Evolutionary conservation across 2,888 invertebrate species (phyloP), one percentile per base, ranked within the genome.

Genomic region (Acrobasis consociella): DNA sequence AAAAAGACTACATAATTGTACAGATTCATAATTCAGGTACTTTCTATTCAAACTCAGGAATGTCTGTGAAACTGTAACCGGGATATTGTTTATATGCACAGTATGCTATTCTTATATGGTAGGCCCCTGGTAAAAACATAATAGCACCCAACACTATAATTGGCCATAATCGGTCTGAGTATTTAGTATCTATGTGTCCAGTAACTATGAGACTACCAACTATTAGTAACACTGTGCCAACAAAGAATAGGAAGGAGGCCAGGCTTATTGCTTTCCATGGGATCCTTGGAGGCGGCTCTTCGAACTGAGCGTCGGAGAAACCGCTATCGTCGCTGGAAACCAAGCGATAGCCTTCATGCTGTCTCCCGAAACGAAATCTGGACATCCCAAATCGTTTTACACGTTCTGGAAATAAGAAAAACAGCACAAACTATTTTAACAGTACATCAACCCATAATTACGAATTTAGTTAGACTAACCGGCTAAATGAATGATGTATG

Each of bases 71-170:
- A 56, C 96, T 96, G 83, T 96, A 98, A 1, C 97, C 97, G 60
- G 96, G 95, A 77, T 96, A 96, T 78, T 96, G 95, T 72, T 95
- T 95, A 83, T 95, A 97, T 0, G 98, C 98, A 86, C 96, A 96
- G 81, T 96, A 95, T 42, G 97, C 97, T 78, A 98, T 96, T 73
- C 97, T 94, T 58, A 97, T 95, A 82, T 98, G 98, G 86, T 98
- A 98, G 60, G 96, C 96, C 50, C 98, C 98, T 0, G 98, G 98
- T 70, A 98, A 95, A 79, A 98, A 97, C 97, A 98, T 97, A 49
- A 98, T 93, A 22, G 94, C 92, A 42, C 98, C 98, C 76, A 98
- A 91, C 71, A 98, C 95, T 68, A 98, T 95, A 85, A 98, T 94
- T 0, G 98, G 98, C 97, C 97, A 97, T 82, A 97, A 95, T 67